phyloP scores from a whole-genome alignment of 2,797 vertebrate species.

The Fistularia commersonii region DNA sequence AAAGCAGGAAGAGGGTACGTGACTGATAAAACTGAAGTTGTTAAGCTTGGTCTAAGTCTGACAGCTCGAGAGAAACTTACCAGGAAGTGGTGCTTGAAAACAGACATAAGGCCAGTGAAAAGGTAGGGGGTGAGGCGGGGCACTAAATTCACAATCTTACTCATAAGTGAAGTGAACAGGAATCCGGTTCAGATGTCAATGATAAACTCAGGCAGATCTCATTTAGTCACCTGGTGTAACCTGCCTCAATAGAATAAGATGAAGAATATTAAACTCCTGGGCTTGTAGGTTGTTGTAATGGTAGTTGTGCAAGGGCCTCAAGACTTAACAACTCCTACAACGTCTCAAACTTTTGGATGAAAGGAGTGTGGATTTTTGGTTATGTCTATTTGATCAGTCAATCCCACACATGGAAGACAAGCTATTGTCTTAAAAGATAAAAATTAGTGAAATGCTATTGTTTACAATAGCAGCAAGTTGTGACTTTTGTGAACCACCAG shows the following conservation, averaged over 20 bases:
- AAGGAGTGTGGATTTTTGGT: too few species aligned
- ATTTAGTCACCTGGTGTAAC: constrained; percentile 56
- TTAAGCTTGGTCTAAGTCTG: constrained; percentile 41
- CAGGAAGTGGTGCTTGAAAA: constrained; percentile 67
- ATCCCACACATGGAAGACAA: too few species aligned
- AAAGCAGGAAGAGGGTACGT: constrained; percentile 74
- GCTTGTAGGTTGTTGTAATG: too few species aligned
- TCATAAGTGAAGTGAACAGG: constrained; percentile 51
- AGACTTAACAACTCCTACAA: too few species aligned
- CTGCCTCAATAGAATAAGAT: constrained; percentile 39
- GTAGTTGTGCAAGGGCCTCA: too few species aligned
- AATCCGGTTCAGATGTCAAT: constrained; percentile 68
- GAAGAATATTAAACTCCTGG: too few species aligned
- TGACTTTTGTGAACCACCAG: too few species aligned
- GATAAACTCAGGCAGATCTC: constrained; percentile 56
- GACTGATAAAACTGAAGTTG: constrained; percentile 76
- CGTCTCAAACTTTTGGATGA: too few species aligned
- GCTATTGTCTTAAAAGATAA: too few species aligned
- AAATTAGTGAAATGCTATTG: too few species aligned
- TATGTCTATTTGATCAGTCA: too few species aligned
- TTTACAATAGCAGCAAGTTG: too few species aligned
- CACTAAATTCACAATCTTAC: constrained; percentile 48
- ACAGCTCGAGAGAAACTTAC: constrained; percentile 63
- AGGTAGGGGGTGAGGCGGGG: constrained; percentile 72
- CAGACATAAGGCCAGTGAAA: constrained; percentile 61